Conservation (phyloP, 2,113 vertebrate species). For the Scortum barcoo region DNA sequence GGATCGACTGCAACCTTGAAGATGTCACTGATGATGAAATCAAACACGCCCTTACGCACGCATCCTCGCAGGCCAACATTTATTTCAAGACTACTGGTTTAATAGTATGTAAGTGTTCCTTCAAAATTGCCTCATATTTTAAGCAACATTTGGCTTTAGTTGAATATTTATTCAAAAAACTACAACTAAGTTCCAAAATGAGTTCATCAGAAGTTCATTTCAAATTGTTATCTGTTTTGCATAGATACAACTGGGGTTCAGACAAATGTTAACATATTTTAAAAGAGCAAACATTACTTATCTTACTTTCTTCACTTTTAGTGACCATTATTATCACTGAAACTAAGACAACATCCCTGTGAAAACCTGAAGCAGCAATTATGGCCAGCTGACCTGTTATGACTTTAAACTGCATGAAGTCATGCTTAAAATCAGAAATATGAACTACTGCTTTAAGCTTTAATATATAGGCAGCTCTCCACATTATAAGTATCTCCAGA, state of each 20-base stretch:
- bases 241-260: background rate
- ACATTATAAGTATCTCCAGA: conserved; percentile 49
- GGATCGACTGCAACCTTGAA: conserved; percentile 64
- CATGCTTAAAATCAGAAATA: conserved; percentile 20
- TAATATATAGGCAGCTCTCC: conserved; percentile 20
- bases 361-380: conserved; percentile 1
- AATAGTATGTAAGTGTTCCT: conserved; percentile 47
- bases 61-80: conserved; percentile 32
- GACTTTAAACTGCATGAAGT: conserved; percentile 21
- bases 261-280: background rate
- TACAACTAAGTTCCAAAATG: conserved; percentile 42
- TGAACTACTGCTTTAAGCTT: conserved; percentile 28
- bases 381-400: background rate
- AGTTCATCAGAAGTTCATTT: conserved; percentile 56
- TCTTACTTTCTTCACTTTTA: background rate
- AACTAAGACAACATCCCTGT: background rate
- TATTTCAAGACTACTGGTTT: conserved; percentile 27
- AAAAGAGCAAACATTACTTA: background rate
- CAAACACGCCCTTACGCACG: conserved; percentile 26
- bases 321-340: background rate
- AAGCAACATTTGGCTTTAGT: conserved; percentile 31
- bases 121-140: conserved; percentile 55
- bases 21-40: conserved; percentile 69
- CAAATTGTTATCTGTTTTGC: conserved; percentile 3
- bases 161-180: conserved; percentile 24